Base-by-base conservation (phyloP, 2,888 invertebrate genomes). In the Apodemia zela region DNA sequence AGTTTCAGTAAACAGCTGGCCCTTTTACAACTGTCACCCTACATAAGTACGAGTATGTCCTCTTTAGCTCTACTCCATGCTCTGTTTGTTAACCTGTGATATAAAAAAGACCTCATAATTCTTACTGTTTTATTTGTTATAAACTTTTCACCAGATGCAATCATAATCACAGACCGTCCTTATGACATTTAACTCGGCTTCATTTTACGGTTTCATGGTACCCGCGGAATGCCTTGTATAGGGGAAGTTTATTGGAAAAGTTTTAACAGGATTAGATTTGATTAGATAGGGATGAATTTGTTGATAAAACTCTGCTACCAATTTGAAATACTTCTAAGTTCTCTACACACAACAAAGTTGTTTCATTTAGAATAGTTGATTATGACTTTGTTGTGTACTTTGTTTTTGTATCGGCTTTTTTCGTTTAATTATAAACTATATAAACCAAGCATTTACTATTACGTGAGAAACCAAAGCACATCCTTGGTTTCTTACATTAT, bases 231-330 rank as follows among this genome's bases (percentile, higher is more conserved):
- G 84, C 79, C 75, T 76, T 29, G 60, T 47, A 10, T 35, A 72
- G 84, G 87, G 87, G 82, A 74, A 69, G 79, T 79, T 87, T 89
- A 91, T 91, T 91, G 88, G 85, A 82, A 90, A 91, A 90, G 89
- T 91, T 90, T 90, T 89, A 89, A 89, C 89, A 81, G 71, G 70
- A 72, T 89, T 87, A 84, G 76, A 79, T 88, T 84, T 87, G 86
- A 87, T 87, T 87, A 85, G 80, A 72, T 68, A 70, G 69, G 60
- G 65, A 71, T 68, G 66, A 66, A 69, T 60, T 66, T 64, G 29
- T 47, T 68, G 66, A 70, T 70, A 69, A 65, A 73, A 75, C 69
- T 71, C 71, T 65, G 65, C 62, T 64, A 57, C 25, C 54, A 57
- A 57, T 57, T 57, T 57, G 25, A 57, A 57, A 57, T 57, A 57